phyloP scores from a whole-genome alignment of 2,113 vertebrate species.

The Narcine bancroftii region DNA sequence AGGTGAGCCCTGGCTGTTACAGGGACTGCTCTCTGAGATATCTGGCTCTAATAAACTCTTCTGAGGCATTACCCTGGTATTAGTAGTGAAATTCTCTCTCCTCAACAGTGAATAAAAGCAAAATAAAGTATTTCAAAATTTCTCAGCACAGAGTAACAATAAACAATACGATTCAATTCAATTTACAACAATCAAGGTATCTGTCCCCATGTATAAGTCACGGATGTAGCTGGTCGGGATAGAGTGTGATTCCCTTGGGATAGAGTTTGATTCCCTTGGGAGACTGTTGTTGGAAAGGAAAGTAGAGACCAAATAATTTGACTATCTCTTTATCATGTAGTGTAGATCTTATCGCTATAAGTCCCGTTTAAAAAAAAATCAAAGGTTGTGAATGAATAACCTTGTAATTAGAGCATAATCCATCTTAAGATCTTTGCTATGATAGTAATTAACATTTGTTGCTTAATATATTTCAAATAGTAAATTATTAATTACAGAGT shows the following conservation, averaged over 20 bases:
- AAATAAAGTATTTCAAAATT: no score
- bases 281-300: background rate
- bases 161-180: no score
- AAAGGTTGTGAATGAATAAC: slow-evolving; percentile 1
- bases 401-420: slow-evolving; percentile 14
- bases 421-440: background rate
- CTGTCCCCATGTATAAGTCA: no score
- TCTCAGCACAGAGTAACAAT: no score
- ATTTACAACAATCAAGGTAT: background rate
- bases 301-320: background rate
- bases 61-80: no score
- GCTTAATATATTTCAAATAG: background rate
- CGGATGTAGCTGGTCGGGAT: no score
- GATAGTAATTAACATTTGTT: background rate
- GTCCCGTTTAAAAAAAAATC: background rate
- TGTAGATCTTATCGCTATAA: background rate
- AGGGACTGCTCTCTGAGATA: no score
- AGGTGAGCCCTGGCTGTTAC: no score
- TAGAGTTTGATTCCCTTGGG: background rate
- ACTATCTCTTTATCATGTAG: background rate
- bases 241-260: background rate
- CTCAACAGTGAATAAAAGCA: no score
- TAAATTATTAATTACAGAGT: slow-evolving; percentile 14
- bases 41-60: no score
- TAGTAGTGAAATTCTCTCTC: no score